phyloP scores from a whole-genome alignment of 2,888 invertebrate genomes.

The Tinea trinotella region DNA sequence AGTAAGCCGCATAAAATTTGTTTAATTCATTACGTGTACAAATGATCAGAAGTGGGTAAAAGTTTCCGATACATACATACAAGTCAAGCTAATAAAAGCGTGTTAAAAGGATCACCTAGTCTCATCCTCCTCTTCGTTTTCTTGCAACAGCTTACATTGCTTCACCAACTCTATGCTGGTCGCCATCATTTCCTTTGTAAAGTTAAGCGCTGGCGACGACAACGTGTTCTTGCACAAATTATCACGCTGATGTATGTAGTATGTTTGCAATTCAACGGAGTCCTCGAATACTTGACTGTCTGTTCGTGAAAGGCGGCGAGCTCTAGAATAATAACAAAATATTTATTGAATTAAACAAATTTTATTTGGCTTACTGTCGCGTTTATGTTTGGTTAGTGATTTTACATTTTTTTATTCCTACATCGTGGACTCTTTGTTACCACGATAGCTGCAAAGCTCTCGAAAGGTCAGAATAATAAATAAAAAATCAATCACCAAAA shows the following conservation, averaged over 20 bases:
- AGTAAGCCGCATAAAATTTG: no score
- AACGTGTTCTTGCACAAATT: slow-evolving; percentile 84
- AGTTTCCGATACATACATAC: neutral
- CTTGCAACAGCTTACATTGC: slow-evolving; percentile 82
- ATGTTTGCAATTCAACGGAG: slow-evolving; percentile 92
- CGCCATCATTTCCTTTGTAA: slow-evolving; percentile 82
- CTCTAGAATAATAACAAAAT: slow-evolving; percentile 71
- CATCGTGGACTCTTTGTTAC: no score
- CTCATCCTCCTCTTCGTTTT: slow-evolving; percentile 84
- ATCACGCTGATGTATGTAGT: slow-evolving; percentile 84
- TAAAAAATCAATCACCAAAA: no score
- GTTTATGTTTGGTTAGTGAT: no score
- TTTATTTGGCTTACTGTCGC: no score
- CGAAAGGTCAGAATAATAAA: no score
- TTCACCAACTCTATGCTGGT: slow-evolving; percentile 82
- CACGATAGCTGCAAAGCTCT: no score
- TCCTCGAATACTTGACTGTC: slow-evolving; percentile 98
- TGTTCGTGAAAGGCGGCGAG: slow-evolving; percentile 87
- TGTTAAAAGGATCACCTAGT: no score
- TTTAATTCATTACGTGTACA: no score
- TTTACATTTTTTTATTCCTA: no score
- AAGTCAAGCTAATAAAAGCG: no score
- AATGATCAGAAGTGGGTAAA: neutral
- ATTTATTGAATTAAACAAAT: no score
- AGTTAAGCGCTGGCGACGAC: slow-evolving; percentile 89